Conservation (phyloP, 2,888 invertebrate genomes). For the Agrochola circellaris region DNA sequence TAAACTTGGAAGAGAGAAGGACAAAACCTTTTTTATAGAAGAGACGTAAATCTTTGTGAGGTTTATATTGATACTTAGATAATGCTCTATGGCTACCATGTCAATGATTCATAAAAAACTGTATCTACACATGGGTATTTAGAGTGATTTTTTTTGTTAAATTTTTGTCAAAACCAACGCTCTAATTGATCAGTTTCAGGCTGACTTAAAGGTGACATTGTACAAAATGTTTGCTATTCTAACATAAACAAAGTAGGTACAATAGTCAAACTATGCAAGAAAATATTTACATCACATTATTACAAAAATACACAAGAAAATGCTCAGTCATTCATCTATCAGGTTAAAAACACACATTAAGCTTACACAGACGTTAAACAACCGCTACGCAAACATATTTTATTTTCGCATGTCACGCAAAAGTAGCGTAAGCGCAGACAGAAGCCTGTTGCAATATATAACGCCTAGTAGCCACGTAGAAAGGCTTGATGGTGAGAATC, state of each 20-base stretch:
- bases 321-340: conserved; percentile 34
- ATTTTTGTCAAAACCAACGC: neutral
- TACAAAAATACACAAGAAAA: conserved; percentile 39
- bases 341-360: conserved; percentile 51
- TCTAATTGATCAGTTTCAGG: neutral
- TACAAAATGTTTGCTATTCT: neutral
- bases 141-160: no score
- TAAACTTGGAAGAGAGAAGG: no score
- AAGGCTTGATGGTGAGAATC: conserved; percentile 54
- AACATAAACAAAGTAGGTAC: conserved; percentile 5
- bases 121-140: neutral
- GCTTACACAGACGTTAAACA: conserved; percentile 29
- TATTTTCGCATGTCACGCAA: conserved; percentile 41
- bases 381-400: conserved; percentile 49
- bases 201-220: no score
- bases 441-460: conserved; percentile 34
- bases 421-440: conserved; percentile 24
- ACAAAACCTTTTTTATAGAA: neutral
- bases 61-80: neutral
- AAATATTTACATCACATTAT: conserved; percentile 20
- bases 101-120: neutral
- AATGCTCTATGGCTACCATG: neutral
- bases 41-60: neutral
- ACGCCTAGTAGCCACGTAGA: conserved; percentile 11
- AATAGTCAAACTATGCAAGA: neutral